phyloP scores from a whole-genome alignment of 2,888 invertebrate species.

The Syrista parreyssii region DNA sequence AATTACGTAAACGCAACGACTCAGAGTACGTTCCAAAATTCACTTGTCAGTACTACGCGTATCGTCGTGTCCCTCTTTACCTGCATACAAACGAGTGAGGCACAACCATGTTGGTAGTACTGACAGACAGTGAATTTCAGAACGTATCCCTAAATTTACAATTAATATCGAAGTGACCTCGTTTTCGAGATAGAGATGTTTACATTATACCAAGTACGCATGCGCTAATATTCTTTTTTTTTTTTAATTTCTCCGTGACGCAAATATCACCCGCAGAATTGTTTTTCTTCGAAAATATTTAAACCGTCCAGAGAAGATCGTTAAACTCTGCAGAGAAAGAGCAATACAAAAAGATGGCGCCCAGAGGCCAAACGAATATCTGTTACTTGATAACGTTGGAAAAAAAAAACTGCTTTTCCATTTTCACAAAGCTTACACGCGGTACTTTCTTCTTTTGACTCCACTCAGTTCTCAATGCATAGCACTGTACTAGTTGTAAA shows the following conservation, averaged over 20 bases:
- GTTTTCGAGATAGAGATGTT: neutral
- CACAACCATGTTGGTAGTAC: too few relatives aligned
- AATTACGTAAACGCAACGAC: neutral
- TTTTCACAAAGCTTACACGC: neutral
- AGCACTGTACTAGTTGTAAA: conserved; percentile 11
- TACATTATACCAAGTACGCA: neutral
- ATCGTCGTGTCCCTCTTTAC: too few relatives aligned
- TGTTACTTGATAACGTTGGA: neutral
- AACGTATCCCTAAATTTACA: neutral
- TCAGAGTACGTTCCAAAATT: neutral
- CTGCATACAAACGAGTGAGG: too few relatives aligned
- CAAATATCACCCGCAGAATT: neutral
- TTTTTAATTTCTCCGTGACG: neutral
- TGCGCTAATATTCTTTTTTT: neutral
- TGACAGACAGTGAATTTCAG: too few relatives aligned
- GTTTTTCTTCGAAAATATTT: neutral
- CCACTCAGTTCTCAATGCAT: neutral
- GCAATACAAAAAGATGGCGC: neutral
- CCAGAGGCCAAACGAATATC: neutral
- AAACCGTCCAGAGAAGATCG: neutral
- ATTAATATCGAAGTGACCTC: neutral
- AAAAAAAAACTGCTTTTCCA: neutral
- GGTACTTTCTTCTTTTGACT: neutral
- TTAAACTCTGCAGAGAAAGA: neutral
- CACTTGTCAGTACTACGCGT: too few relatives aligned